Evolutionary conservation across 2,797 vertebrate species (phyloP).

Genomic region (Gymnopithys bicolor): DNA sequence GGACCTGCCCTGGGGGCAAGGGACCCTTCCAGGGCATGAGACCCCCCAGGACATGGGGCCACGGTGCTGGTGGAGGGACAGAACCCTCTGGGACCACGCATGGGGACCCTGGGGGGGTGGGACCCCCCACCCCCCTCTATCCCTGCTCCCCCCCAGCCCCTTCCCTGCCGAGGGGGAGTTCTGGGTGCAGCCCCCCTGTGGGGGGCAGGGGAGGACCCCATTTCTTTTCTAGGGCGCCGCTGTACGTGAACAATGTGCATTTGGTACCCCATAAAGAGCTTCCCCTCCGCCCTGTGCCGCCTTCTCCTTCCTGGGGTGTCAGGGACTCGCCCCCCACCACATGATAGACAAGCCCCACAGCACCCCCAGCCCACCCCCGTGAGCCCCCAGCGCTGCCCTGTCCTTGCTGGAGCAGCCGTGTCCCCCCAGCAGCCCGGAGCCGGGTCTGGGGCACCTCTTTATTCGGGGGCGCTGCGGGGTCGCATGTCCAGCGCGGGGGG

Average conservation of each 20-base stretch:
- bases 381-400: neutral
- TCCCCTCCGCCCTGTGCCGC: neutral
- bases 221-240: neutral
- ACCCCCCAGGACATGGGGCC: neutral
- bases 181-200: neutral
- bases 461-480: neutral
- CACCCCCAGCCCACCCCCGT: neutral
- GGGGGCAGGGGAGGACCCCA: neutral
- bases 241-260: neutral
- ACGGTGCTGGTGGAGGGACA: neutral
- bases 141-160: fast-evolving
- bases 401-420: neutral
- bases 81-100: constrained; percentile 5
- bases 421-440: neutral
- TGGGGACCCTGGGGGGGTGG: neutral
- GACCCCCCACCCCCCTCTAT: neutral
- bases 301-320: neutral
- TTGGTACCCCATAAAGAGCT: constrained; percentile 18
- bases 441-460: neutral
- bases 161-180: neutral
- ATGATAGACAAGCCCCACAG: neutral
- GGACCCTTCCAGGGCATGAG: neutral
- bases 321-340: neutral
- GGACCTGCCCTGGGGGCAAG: neutral
- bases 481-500: neutral